phyloP scores from a whole-genome alignment of 2,888 invertebrate genomes.

The Eurytoma californica region DNA sequence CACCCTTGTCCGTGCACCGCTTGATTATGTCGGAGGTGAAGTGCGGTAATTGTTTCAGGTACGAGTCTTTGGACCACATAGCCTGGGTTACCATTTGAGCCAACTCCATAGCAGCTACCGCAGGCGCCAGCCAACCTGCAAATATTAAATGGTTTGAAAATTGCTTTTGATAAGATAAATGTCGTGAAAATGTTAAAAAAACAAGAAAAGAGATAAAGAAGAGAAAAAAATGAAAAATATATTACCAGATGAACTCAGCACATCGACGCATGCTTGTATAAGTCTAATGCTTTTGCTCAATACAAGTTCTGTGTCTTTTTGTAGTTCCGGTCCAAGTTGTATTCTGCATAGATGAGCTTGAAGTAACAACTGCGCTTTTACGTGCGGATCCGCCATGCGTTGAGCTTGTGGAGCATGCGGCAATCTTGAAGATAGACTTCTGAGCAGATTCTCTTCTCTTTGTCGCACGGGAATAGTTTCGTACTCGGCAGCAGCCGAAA shows the following conservation, averaged over 20 bases:
- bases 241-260: conserved; percentile 89
- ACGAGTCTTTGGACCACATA: conserved; percentile 99
- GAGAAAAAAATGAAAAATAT: background rate
- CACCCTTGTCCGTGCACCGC: conserved; percentile 91
- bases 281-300: conserved; percentile 90
- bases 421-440: conserved; percentile 81
- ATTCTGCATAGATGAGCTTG: conserved; percentile 97
- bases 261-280: conserved; percentile 97
- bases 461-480: conserved; percentile 95
- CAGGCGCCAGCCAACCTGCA: conserved; percentile 93
- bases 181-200: background rate
- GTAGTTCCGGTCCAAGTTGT: conserved; percentile 96
- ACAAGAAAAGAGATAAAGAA: background rate
- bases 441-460: conserved; percentile 92
- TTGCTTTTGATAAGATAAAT: background rate
- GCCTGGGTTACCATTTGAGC: conserved; percentile 99
- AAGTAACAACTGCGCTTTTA: conserved; percentile 95
- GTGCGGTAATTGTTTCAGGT: conserved; percentile 97
- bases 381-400: conserved; percentile 89
- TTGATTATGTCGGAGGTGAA: conserved; percentile 92
- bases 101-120: conserved; percentile 99
- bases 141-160: background rate
- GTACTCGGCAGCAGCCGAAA: conserved; percentile 98
- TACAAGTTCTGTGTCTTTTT: conserved; percentile 95
- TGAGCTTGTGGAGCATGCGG: conserved; percentile 76